A percentile compares a stretch with the other conserved stretches of the same genome.
These are phyloP conservation scores for Lagodon rhomboides DNA, from an alignment of 2,797 vertebrate species.

Conservation along the genomic window DNA sequence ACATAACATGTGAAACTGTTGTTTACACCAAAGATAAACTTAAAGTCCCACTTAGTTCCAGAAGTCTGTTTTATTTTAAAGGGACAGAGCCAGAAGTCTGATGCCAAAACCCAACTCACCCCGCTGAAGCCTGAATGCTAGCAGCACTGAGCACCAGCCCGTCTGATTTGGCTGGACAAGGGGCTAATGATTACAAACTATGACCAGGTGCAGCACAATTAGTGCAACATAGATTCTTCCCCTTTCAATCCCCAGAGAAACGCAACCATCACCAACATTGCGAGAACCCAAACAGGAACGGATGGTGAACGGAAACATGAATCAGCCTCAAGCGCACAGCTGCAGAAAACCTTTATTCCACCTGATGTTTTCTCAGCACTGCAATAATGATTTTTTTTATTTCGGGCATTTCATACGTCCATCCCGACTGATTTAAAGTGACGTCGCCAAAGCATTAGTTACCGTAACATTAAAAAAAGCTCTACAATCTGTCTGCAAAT, in stretches of 20 bases:
- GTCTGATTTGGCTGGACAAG: constrained; percentile 23
- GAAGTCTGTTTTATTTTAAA: constrained; percentile 37
- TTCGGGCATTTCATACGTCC: background rate
- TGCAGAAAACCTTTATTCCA: background rate
- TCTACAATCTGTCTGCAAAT: background rate
- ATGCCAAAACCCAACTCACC: constrained; percentile 13
- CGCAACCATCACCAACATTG: background rate
- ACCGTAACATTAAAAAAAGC: no score
- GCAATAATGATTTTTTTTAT: constrained; percentile 2
- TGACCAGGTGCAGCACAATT: constrained; percentile 57
- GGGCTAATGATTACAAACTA: constrained; percentile 61
- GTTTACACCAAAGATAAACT: constrained; percentile 29
- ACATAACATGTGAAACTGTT: constrained; percentile 15
- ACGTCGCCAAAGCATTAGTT: no score
- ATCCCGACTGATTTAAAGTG: background rate
- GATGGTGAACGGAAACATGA: constrained; percentile 24
- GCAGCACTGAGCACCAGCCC: constrained; percentile 14
- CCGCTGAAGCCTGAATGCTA: background rate
- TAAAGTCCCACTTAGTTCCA: background rate
- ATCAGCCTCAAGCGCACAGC: constrained; percentile 1
- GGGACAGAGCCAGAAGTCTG: constrained; percentile 12
- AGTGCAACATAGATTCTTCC: constrained; percentile 13
- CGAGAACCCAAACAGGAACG: constrained; percentile 17
- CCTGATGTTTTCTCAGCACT: background rate
- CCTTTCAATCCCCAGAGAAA: constrained; percentile 24